Percentiles rank a stretch among this genome's conserved stretches.
Conservation (phyloP, 2,113 vertebrate species). For the Alexandromys fortis region DNA sequence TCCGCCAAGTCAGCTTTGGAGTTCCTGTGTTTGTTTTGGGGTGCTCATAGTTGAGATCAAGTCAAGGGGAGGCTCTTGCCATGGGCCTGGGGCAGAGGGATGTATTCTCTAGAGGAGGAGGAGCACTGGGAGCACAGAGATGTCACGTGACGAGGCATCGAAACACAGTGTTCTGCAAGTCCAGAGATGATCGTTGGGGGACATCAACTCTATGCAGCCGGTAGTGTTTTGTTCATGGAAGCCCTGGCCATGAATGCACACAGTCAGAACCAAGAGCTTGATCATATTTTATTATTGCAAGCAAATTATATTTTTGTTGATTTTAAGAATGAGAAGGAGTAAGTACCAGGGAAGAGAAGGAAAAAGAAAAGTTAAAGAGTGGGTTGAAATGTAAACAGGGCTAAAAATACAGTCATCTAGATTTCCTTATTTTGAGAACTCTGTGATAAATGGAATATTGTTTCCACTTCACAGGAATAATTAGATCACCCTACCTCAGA, state of each 20-base stretch:
- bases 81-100: too few species aligned
- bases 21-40: not conserved
- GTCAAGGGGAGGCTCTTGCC: not conserved
- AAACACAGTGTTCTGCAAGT: too few species aligned
- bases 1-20: not conserved
- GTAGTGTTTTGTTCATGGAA: not conserved
- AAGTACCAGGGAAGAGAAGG: not conserved
- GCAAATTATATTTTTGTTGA: not conserved
- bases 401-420: not conserved
- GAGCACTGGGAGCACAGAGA: accelerated
- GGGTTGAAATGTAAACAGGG: not conserved
- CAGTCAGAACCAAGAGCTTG: not conserved
- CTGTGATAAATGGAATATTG: not conserved
- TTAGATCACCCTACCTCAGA: not conserved
- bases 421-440: constrained; percentile 19
- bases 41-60: not conserved
- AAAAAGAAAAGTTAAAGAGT: not conserved
- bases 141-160: accelerated
- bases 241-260: too few species aligned
- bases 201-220: not conserved
- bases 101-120: not conserved
- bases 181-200: not conserved
- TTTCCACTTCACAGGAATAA: not conserved
- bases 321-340: not conserved
- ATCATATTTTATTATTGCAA: not conserved